phyloP scores from a whole-genome alignment of 2,888 invertebrate species.

The Oligia strigilis region DNA sequence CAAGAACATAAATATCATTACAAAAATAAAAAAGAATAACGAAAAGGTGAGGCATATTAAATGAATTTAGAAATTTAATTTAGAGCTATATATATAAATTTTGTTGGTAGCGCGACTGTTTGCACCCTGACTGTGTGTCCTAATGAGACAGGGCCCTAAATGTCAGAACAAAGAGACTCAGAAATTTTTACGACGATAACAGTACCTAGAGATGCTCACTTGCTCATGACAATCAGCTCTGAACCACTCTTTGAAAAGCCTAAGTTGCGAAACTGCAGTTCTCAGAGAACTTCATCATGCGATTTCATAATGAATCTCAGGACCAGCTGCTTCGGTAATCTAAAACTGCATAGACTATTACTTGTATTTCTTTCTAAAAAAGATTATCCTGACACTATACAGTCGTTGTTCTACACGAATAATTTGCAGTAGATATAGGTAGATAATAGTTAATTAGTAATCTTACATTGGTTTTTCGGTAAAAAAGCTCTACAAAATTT shows the following conservation, averaged over 20 bases:
- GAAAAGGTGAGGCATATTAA: no score
- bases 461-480: background rate
- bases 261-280: background rate
- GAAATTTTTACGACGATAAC: background rate
- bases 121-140: background rate
- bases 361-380: background rate
- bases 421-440: background rate
- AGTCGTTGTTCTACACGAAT: background rate
- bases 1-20: no score
- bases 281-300: background rate
- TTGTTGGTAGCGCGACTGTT: background rate
- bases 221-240: background rate
- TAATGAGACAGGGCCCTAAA: background rate
- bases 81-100: background rate
- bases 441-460: background rate
- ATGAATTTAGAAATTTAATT: no score
- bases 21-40: no score
- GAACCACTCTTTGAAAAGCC: background rate
- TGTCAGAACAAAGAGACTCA: background rate
- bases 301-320: background rate
- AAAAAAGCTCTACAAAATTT: background rate
- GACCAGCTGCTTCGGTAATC: background rate
- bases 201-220: no score
- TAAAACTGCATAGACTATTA: background rate
- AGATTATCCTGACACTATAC: no score